These are phyloP conservation scores for Drosophila setifemur DNA, from an alignment of 1,140 invertebrate genomes.

Conservation along the genomic window DNA sequence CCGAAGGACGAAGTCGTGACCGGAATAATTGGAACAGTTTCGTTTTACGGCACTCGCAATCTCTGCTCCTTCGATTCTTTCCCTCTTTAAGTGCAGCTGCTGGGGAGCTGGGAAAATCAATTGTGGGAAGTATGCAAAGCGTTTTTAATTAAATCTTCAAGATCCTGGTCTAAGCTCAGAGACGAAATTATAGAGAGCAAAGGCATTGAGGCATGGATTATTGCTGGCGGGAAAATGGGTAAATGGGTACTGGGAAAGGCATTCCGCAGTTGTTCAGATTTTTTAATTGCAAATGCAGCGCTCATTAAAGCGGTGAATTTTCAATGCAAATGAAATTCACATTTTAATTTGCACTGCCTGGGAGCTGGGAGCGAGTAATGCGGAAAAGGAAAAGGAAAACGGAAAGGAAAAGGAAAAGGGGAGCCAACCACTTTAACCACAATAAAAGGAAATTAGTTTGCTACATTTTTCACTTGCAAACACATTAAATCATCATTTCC, in stretches of 20 bases:
- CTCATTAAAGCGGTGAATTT: slow-evolving; percentile 61
- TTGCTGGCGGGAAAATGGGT: slow-evolving; percentile 29
- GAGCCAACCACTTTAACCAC: neutral
- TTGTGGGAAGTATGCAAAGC: slow-evolving; percentile 62
- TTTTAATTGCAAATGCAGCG: slow-evolving; percentile 61
- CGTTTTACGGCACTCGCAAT: too few species aligned
- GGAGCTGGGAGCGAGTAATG: neutral
- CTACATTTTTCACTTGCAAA: slow-evolving; percentile 34
- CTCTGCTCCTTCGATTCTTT: neutral
- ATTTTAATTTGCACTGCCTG: slow-evolving; percentile 36
- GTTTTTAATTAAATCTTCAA: slow-evolving; percentile 74
- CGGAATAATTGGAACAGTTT: slow-evolving; percentile 34
- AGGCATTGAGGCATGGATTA: slow-evolving; percentile 60
- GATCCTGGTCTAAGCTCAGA: slow-evolving; percentile 27
- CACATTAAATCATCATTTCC: slow-evolving; percentile 25
- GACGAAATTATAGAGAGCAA: slow-evolving; percentile 30
- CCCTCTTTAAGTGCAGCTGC: neutral
- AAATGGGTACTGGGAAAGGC: neutral
- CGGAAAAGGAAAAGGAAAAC: too few species aligned
- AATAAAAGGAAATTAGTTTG: slow-evolving; percentile 63
- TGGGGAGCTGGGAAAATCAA: slow-evolving; percentile 37
- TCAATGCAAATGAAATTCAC: slow-evolving; percentile 48
- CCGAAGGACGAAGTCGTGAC: slow-evolving; percentile 17
- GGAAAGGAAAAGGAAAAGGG: too few species aligned
- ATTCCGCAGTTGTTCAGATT: slow-evolving; percentile 21